Evolutionary conservation across 1,140 invertebrate species (phyloP).

Genomic region (Trachymyrmex septentrionalis): DNA sequence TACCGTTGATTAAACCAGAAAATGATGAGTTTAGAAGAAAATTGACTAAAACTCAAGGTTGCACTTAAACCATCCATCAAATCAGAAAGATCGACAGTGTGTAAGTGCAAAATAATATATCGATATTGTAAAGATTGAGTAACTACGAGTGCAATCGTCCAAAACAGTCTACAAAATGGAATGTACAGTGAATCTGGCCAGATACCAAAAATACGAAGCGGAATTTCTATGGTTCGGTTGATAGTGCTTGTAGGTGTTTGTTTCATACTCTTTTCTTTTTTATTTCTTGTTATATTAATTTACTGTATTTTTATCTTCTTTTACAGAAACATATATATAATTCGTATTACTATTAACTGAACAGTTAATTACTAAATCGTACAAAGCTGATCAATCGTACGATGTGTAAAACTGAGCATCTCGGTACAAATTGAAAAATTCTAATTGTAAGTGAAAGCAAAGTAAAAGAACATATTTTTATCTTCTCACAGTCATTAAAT

Average conservation of each 20-base stretch:
- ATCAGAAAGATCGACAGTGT: not conserved
- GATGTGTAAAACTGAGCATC: not conserved
- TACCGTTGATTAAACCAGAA: conserved; percentile 34
- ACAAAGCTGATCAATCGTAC: not conserved
- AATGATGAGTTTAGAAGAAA: not conserved
- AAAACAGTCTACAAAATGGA: not conserved
- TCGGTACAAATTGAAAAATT: not conserved
- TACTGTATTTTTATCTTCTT: not conserved
- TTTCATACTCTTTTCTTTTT: not conserved
- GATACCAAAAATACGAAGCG: conserved; percentile 20
- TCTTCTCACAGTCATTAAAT: not conserved
- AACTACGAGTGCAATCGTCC: not conserved
- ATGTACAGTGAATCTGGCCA: not conserved
- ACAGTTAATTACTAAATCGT: not conserved
- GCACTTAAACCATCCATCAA: not conserved
- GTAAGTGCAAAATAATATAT: not conserved
- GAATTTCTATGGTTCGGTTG: not conserved
- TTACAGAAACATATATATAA: not conserved
- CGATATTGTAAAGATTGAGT: conserved; percentile 6
- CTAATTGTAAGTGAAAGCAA: not conserved
- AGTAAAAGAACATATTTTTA: not conserved
- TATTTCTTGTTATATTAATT: not conserved
- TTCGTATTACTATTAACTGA: not conserved
- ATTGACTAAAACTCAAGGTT: not conserved
- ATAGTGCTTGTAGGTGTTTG: not conserved